phyloP scores from a whole-genome alignment of 2,888 invertebrate genomes.

The Bruchidius siliquastri region DNA sequence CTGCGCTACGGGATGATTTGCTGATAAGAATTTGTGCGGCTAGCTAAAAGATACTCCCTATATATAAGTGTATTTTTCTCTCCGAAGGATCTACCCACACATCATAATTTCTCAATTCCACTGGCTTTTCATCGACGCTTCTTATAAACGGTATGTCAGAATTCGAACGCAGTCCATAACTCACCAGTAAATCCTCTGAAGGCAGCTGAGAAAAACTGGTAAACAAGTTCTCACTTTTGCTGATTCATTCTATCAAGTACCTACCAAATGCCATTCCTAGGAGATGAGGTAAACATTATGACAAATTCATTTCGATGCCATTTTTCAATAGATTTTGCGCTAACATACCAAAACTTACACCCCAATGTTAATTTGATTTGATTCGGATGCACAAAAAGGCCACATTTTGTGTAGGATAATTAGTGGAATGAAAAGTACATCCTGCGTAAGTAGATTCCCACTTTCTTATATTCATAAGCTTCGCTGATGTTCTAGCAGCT shows the following conservation, averaged over 20 bases:
- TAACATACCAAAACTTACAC: too few relatives aligned
- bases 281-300: not conserved
- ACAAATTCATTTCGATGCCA: not conserved
- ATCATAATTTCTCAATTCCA: not conserved
- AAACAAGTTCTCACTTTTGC: not conserved
- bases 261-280: not conserved
- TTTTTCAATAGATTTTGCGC: not conserved
- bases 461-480: too few relatives aligned
- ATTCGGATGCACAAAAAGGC: too few relatives aligned
- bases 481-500: too few relatives aligned
- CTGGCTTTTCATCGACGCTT: not conserved
- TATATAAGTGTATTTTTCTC: not conserved
- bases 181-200: not conserved
- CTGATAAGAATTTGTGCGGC: too few relatives aligned
- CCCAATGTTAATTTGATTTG: too few relatives aligned
- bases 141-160: not conserved
- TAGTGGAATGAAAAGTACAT: too few relatives aligned
- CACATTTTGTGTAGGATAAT: too few relatives aligned
- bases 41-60: not conserved
- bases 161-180: not conserved
- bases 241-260: not conserved
- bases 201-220: not conserved
- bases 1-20: too few relatives aligned
- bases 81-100: not conserved
- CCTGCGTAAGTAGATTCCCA: too few relatives aligned